Percentiles rank a stretch among this genome's conserved stretches.
These are phyloP conservation scores for Callithrix jacchus DNA, from an alignment of 2,113 vertebrate species.

Conservation along the genomic window DNA sequence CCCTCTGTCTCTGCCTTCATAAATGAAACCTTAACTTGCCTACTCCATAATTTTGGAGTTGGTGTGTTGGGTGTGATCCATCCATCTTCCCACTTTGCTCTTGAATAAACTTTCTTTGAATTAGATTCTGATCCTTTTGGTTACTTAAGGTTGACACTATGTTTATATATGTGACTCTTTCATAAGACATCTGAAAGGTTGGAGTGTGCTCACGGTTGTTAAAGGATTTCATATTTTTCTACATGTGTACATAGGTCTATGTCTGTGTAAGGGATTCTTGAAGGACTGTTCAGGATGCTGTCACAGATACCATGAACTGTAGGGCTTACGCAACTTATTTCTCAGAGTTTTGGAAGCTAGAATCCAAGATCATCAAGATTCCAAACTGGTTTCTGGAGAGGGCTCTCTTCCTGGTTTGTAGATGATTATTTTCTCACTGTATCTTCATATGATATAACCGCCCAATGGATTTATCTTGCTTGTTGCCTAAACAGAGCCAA, in stretches of 20 bases:
- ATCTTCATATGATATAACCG: neutral
- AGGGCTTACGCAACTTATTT: neutral
- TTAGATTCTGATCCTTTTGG: neutral
- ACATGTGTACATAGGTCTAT: neutral
- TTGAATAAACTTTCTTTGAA: neutral
- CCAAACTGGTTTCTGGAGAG: neutral
- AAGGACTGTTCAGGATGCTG: neutral
- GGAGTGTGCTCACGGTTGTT: neutral
- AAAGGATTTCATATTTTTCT: neutral
- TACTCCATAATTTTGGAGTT: neutral
- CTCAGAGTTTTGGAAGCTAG: neutral
- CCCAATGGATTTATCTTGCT: too few species aligned
- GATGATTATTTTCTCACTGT: neutral
- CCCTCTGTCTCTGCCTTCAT: neutral
- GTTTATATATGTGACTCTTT: neutral
- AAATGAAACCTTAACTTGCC: neutral
- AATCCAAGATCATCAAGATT: neutral
- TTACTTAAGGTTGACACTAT: neutral
- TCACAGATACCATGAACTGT: neutral
- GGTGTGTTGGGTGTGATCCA: neutral
- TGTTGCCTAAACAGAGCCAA: too few species aligned
- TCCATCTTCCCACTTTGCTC: neutral
- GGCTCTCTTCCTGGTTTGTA: neutral
- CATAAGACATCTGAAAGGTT: neutral
- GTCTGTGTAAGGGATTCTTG: neutral